phyloP scores from a whole-genome alignment of 2,113 vertebrate genomes.

The Eulemur macaco region DNA sequence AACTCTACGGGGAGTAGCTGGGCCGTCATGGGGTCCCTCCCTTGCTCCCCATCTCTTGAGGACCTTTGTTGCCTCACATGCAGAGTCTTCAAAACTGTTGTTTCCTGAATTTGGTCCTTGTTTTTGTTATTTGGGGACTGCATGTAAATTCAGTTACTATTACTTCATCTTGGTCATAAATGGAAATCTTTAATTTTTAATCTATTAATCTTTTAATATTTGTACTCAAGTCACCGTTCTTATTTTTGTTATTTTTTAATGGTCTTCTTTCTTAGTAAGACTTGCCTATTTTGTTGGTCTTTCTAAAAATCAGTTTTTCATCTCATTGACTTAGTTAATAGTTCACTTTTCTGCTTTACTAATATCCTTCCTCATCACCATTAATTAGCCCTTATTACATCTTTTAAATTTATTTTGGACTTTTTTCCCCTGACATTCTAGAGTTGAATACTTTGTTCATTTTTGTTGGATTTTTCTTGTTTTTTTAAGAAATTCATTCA shows the following conservation, averaged over 20 bases:
- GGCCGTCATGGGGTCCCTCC: neutral
- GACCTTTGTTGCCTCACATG: neutral
- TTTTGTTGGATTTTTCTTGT: neutral
- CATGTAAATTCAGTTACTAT: neutral
- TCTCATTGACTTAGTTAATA: neutral
- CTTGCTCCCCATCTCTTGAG: neutral
- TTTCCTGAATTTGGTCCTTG: neutral
- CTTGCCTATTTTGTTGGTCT: neutral
- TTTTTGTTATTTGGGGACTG: neutral
- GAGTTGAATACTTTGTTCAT: neutral
- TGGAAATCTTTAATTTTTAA: neutral
- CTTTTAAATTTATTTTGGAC: neutral
- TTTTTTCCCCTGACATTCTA: neutral
- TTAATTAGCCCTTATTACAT: too few relatives aligned
- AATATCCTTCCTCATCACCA: neutral
- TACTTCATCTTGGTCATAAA: neutral
- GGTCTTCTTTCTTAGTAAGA: neutral
- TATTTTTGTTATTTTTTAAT: neutral
- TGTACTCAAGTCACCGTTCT: neutral
- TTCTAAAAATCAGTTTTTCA: neutral
- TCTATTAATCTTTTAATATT: neutral
- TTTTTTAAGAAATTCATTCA: neutral
- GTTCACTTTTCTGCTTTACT: neutral
- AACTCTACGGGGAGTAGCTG: neutral
- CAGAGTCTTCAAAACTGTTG: neutral